These are phyloP conservation scores for Knipowitschia caucasica DNA, from an alignment of 2,797 vertebrate genomes.

Conservation along the genomic window DNA sequence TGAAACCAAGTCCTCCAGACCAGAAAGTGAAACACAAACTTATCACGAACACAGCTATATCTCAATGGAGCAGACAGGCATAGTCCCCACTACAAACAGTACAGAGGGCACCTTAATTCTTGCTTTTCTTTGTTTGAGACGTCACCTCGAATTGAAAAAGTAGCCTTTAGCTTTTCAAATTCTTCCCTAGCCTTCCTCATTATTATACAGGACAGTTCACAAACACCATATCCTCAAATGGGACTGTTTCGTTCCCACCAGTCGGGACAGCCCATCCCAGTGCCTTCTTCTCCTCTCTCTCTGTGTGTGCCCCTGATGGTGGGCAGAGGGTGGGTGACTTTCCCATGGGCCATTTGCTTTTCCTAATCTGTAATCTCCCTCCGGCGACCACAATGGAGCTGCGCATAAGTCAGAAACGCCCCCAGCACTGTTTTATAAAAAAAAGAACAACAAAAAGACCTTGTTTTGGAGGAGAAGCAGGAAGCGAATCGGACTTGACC, in stretches of 20 bases:
- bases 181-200: conserved; percentile 60
- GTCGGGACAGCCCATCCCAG: conserved; percentile 9
- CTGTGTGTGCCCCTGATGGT: conserved; percentile 43
- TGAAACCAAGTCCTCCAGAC: too few species aligned
- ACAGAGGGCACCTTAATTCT: too few species aligned
- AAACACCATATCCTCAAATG: conserved; percentile 1
- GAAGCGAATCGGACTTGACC: conserved; percentile 56
- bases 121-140: neutral
- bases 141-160: conserved; percentile 56
- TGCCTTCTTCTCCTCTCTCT: conserved; percentile 8
- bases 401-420: conserved; percentile 63
- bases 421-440: conserved; percentile 45
- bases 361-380: conserved; percentile 64
- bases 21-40: too few species aligned
- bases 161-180: conserved; percentile 61
- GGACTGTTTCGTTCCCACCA: conserved; percentile 10
- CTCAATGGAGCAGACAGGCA: too few species aligned
- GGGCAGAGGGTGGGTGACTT: conserved; percentile 63
- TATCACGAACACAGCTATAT: too few species aligned
- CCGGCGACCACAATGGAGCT: conserved; percentile 52
- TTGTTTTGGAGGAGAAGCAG: conserved; percentile 46
- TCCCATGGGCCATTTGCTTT: conserved; percentile 65
- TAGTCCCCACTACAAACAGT: too few species aligned
- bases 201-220: conserved; percentile 32
- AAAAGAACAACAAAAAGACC: conserved; percentile 4